Evolutionary conservation across 1,140 invertebrate species (phyloP).

Genomic region (Zaprionus capensis): DNA sequence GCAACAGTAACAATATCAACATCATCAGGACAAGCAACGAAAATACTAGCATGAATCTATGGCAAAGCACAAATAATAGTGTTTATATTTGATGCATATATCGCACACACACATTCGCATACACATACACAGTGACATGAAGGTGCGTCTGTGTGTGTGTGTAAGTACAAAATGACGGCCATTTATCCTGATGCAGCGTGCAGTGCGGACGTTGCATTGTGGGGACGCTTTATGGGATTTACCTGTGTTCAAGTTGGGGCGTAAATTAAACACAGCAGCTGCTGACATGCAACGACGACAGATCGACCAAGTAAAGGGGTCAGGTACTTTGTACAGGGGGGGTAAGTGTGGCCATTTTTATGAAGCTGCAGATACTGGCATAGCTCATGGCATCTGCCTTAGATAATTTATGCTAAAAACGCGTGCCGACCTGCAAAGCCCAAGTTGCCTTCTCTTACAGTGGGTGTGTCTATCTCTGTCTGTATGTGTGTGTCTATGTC

Average conservation of each 20-base stretch:
- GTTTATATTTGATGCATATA: constrained; percentile 72
- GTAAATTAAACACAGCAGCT: constrained; percentile 78
- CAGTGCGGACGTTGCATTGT: constrained; percentile 54
- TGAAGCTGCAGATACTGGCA: constrained; percentile 39
- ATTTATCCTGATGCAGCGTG: constrained; percentile 67
- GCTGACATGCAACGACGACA: constrained; percentile 68
- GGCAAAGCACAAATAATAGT: constrained; percentile 66
- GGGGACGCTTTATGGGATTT: constrained; percentile 68
- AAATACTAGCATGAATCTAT: constrained; percentile 39
- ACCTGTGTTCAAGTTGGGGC: constrained; percentile 63
- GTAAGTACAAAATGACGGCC: constrained; percentile 30
- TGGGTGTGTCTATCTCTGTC: constrained; percentile 4
- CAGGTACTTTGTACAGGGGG: not conserved
- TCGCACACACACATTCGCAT: constrained; percentile 14
- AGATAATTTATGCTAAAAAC: constrained; percentile 76
- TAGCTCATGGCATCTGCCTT: constrained; percentile 51
- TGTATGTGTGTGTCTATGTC: not conserved
- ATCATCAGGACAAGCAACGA: constrained; percentile 22
- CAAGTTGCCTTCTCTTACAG: not conserved
- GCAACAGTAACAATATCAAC: constrained; percentile 45
- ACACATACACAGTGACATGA: constrained; percentile 2
- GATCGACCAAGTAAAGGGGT: constrained; percentile 38
- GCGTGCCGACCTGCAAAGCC: constrained; percentile 57
- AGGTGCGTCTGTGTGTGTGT: constrained; percentile 29
- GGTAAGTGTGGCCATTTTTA: constrained; percentile 50